Evolutionary conservation across 2,113 vertebrate species (phyloP), one percentile per base, ranked within the genome.

Genomic region (Opisthocomus hoazin): DNA sequence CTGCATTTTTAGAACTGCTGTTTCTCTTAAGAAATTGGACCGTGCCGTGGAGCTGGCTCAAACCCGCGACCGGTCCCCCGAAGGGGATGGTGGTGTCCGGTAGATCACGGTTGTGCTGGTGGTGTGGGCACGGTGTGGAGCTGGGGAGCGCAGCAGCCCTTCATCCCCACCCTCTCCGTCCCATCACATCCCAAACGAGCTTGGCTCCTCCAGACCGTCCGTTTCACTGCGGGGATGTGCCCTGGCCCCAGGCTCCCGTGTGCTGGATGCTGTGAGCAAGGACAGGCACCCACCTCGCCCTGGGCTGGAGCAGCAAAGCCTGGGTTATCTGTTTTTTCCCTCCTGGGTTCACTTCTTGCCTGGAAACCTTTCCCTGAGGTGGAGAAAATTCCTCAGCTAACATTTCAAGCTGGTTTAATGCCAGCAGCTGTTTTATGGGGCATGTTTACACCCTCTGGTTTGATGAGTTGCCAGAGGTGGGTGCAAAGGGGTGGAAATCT

Each of bases 281-380:
- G 37, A 41, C 64, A 46, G 58, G 46, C 17, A 11, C 22, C 15
- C 10, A n/a, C n/a, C n/a, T n/a, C 3, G 1, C 24, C 57, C 50
- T 16, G 24, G 39, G 10, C 39, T 2, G 13, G 36, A 84, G 54
- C 75, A 57, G 22, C n/a, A 17, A 36, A 57, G 14, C 46, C 76
- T 41, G 18, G 8, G 11, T 45, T 32, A 15, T n/a, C n/a, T n/a
- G n/a, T n/a, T n/a, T n/a, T 76, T 43, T 15, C 26, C 36, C 51
- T 90, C 61, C 51, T 75, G 41, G 36, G 3, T 84, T 87, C 63
- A 76, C 37, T 70, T 87, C 50, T 92, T 95, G 37, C 66, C 77
- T 86, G 74, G 60, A 85, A 96, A 54, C 56, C 64, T 95, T 92
- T 65, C 68, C 37, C 58, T 53, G 94, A 70, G 30, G 32, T 24